Evolutionary conservation across 30 jellyfish, hydroid and myxozoan species (phyloP).

Genomic region (Phacellophora camtschatica): DNA sequence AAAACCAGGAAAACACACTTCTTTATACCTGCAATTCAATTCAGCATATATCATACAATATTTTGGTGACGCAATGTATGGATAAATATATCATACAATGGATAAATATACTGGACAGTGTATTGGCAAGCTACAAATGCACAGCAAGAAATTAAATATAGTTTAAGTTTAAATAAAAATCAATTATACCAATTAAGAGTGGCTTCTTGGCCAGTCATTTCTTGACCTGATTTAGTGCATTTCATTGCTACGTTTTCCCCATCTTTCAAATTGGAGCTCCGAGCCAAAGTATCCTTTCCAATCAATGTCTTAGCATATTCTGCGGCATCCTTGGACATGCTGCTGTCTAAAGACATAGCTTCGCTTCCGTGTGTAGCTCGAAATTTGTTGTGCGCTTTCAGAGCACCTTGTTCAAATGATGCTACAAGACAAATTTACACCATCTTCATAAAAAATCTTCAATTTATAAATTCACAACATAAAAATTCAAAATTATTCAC

Average conservation of each 20-base stretch:
- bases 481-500: no score
- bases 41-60: no score
- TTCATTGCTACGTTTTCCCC: slow-evolving; percentile 87
- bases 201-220: slow-evolving; percentile 92
- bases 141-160: no score
- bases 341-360: slow-evolving; percentile 60
- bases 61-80: no score
- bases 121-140: no score
- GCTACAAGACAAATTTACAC: background rate
- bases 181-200: slow-evolving; percentile 72
- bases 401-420: slow-evolving; percentile 57
- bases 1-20: slow-evolving; percentile 84
- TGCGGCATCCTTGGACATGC: slow-evolving; percentile 76
- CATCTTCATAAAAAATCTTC: no score
- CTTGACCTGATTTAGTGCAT: slow-evolving; percentile 72
- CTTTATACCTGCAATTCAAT: slow-evolving; percentile 97
- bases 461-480: no score
- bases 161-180: background rate
- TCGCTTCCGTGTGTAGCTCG: slow-evolving; percentile 80
- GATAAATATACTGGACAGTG: no score
- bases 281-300: slow-evolving; percentile 49
- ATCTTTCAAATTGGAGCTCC: slow-evolving; percentile 44
- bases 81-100: no score
- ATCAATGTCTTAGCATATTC: slow-evolving; percentile 70
- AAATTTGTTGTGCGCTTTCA: slow-evolving; percentile 80